phyloP scores from a whole-genome alignment of 53 echinoderm and acorn worm genomes.

The Holothuria leucospilota region DNA sequence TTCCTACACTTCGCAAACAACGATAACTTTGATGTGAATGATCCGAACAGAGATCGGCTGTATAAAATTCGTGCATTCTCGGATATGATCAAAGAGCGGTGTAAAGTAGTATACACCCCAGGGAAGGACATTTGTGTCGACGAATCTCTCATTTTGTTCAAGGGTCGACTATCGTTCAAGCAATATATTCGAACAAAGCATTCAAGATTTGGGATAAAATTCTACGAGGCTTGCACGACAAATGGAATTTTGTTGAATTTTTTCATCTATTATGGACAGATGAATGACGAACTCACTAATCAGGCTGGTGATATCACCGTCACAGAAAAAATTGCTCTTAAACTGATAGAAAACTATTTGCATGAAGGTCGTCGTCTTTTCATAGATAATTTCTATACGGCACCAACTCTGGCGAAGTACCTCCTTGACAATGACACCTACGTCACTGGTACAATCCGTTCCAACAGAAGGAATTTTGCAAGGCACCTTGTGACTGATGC shows the following conservation, averaged over 20 bases:
- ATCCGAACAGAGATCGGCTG: neutral
- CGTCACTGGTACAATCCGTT: neutral
- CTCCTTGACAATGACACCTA: neutral
- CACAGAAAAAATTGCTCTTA: slow-evolving; percentile 13
- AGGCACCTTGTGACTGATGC: neutral
- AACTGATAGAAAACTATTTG: neutral
- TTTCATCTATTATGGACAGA: neutral
- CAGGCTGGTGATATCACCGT: no score
- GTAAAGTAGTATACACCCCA: neutral
- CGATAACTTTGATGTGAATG: no score
- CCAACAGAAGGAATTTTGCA: neutral
- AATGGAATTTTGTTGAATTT: neutral
- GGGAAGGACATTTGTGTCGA: neutral
- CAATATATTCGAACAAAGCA: neutral
- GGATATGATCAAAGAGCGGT: neutral
- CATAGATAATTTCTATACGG: slow-evolving; percentile 8
- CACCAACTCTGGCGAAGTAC: neutral
- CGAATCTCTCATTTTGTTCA: neutral
- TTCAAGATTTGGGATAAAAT: neutral
- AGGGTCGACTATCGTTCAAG: neutral
- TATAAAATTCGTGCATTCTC: slow-evolving; percentile 4
- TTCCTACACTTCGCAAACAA: slow-evolving; percentile 5
- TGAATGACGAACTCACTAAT: no score
- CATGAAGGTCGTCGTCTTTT: neutral
- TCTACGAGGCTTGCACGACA: neutral